Conservation (phyloP, 2,113 vertebrate species). For the Cheilinus undulatus region DNA sequence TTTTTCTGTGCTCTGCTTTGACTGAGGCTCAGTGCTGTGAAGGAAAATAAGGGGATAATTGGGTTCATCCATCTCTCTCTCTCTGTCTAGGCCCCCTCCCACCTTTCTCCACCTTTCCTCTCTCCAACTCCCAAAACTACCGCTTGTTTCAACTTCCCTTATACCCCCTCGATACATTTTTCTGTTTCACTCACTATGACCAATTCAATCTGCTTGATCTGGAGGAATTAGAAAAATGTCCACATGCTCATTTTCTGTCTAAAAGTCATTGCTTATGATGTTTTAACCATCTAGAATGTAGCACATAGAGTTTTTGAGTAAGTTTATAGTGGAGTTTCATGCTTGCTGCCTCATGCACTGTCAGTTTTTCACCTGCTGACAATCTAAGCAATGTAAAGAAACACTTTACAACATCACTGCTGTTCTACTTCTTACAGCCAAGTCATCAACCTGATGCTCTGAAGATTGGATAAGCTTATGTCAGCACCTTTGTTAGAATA, state of each 20-base stretch:
- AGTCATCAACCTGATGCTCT: too few species aligned
- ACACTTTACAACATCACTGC: too few species aligned
- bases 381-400: too few species aligned
- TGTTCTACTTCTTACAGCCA: too few species aligned
- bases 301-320: too few species aligned
- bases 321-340: too few species aligned
- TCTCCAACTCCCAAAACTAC: conserved; percentile 1
- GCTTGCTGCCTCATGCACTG: too few species aligned
- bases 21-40: conserved; percentile 52
- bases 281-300: too few species aligned
- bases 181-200: neutral
- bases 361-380: too few species aligned
- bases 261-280: too few species aligned
- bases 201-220: neutral
- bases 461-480: too few species aligned
- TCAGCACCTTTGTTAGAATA: too few species aligned
- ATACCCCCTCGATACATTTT: neutral
- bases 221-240: neutral
- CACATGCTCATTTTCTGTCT: neutral
- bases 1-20: conserved; percentile 56
- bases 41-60: conserved; percentile 80
- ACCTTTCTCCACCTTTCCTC: conserved; percentile 1
- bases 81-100: conserved; percentile 7
- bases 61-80: conserved; percentile 80
- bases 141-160: conserved; percentile 33